Evolutionary conservation across 1,140 invertebrate species (phyloP).

Genomic region (Sminthurides bifidus): DNA sequence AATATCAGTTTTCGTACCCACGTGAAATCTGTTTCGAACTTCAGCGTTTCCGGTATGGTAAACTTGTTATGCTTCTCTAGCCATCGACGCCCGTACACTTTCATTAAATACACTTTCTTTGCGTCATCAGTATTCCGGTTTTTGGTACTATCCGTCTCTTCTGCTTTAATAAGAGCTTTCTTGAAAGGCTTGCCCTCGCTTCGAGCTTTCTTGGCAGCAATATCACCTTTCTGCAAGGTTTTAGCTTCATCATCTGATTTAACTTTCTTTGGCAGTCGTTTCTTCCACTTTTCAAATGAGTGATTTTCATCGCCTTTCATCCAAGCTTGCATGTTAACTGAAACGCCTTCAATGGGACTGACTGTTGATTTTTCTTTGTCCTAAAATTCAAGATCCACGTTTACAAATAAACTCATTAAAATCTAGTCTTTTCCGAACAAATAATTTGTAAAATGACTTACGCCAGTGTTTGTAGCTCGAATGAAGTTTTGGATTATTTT

Average conservation of each 20-base stretch:
- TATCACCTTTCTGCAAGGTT: background rate
- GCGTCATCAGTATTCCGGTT: conserved; percentile 31
- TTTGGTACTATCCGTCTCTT: conserved; percentile 9
- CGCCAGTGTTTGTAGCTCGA: conserved; percentile 48
- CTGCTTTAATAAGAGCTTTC: background rate
- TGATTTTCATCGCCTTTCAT: conserved; percentile 57
- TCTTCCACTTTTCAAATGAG: conserved; percentile 58
- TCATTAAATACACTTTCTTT: conserved; percentile 46
- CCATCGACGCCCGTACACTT: conserved; percentile 59
- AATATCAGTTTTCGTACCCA: conserved; percentile 30
- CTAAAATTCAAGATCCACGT: conserved; percentile 35
- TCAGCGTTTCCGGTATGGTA: conserved; percentile 13
- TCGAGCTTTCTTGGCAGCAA: background rate
- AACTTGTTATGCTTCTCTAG: conserved; percentile 34
- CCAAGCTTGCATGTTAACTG: conserved; percentile 63
- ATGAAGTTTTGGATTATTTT: conserved; percentile 69
- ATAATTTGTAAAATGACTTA: background rate
- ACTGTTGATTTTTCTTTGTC: conserved; percentile 45
- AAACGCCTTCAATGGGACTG: conserved; percentile 47
- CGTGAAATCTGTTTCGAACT: conserved; percentile 20
- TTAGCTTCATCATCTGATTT: conserved; percentile 5
- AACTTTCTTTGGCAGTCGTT: conserved; percentile 41
- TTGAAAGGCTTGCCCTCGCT: background rate
- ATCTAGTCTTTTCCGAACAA: background rate
- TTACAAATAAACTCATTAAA: conserved; percentile 13